Evolutionary conservation across 2,888 invertebrate species (phyloP).

Genomic region (Drosophila setosimentum): DNA sequence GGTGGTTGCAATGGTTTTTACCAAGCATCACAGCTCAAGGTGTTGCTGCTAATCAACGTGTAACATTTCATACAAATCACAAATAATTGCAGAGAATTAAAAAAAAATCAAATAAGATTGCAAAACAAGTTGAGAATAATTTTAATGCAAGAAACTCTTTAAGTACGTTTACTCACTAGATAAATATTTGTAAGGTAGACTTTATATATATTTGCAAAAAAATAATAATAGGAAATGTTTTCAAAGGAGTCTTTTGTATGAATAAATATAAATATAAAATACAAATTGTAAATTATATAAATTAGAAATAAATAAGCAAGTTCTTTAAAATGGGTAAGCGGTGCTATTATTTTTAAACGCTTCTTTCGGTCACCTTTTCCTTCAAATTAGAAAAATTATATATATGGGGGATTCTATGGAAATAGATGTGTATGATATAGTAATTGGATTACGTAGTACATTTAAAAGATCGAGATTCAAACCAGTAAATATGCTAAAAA

Average conservation of each 20-base stretch:
- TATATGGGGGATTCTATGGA: not conserved
- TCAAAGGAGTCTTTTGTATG: not conserved
- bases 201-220: not conserved
- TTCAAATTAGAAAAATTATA: not conserved
- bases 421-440: not conserved
- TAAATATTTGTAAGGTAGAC: not conserved
- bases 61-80: not conserved
- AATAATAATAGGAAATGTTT: not conserved
- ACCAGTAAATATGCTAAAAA: not conserved
- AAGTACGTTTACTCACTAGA: not conserved
- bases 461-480: not conserved
- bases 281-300: not conserved
- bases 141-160: not conserved
- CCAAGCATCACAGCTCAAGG: constrained; percentile 28
- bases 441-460: not conserved
- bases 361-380: not conserved
- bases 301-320: not conserved
- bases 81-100: not conserved
- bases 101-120: not conserved
- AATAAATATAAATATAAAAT: not conserved
- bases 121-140: too few relatives aligned
- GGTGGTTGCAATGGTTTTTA: constrained; percentile 19
- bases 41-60: constrained; percentile 3
- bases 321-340: not conserved
- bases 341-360: not conserved